A percentile compares a stretch with the other conserved stretches of the same genome.
Conservation (phyloP, 1,140 invertebrate species). For the Stenopsyche tienmushanensis region DNA sequence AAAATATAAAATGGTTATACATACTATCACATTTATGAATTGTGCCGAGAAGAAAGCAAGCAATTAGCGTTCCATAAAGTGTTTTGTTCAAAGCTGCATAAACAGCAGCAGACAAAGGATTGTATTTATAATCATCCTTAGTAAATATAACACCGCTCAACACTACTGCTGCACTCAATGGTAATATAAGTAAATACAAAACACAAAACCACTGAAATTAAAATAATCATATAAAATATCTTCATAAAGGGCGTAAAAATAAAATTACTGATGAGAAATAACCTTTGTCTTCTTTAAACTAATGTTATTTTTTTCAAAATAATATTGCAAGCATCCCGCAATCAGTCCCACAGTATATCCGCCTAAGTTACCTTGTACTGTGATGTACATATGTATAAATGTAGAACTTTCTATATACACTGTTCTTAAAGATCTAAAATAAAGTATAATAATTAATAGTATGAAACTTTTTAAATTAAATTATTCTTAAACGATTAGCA, state of each 20-base stretch:
- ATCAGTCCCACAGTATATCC: constrained; percentile 48
- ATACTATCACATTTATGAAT: constrained; percentile 9
- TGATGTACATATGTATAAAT: constrained; percentile 47
- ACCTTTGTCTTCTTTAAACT: constrained; percentile 39
- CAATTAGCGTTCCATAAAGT: constrained; percentile 44
- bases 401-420: constrained; percentile 45
- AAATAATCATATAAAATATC: constrained; percentile 22
- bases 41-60: constrained; percentile 42
- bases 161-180: constrained; percentile 44
- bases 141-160: constrained; percentile 47
- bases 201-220: constrained; percentile 46
- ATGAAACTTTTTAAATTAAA: too few species aligned
- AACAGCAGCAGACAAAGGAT: constrained; percentile 37
- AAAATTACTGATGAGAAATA: too few species aligned
- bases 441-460: neutral
- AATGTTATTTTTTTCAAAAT: constrained; percentile 47
- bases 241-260: too few species aligned
- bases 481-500: too few species aligned
- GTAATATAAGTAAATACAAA: constrained; percentile 44
- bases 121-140: constrained; percentile 36
- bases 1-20: neutral
- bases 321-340: constrained; percentile 47
- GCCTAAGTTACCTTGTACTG: constrained; percentile 49
- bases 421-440: constrained; percentile 46
- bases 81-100: constrained; percentile 48